A percentile compares a stretch with the other conserved stretches of the same genome.
Conservation (phyloP, 2,888 invertebrate species). For the Lochmaea crataegi region DNA sequence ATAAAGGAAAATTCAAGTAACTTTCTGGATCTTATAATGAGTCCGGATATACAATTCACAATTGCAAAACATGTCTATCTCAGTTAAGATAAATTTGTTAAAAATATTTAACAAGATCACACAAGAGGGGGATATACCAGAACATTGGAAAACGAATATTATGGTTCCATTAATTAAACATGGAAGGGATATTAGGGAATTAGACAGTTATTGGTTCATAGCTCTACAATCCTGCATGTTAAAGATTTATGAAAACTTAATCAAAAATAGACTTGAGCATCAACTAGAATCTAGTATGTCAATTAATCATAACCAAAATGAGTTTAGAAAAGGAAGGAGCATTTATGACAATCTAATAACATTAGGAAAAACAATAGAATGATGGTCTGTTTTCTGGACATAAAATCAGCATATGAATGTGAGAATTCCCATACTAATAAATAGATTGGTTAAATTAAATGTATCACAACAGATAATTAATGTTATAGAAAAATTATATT, state of each 20-base stretch:
- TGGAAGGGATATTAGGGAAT: neutral
- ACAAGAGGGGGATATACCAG: neutral
- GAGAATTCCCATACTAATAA: conserved; percentile 2
- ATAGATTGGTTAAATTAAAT: too few species aligned
- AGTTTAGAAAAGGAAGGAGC: neutral
- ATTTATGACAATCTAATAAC: conserved; percentile 8
- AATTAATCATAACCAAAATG: neutral
- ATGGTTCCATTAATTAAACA: conserved; percentile 1
- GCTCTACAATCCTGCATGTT: too few species aligned
- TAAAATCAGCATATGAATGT: conserved; percentile 16
- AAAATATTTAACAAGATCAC: neutral
- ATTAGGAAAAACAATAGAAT: neutral
- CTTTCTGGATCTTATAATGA: neutral
- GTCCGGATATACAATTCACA: neutral
- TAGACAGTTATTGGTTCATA: neutral
- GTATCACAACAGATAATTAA: too few species aligned
- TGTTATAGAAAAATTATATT: neutral
- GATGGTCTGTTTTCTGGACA: neutral
- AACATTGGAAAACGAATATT: conserved; percentile 12
- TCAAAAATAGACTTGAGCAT: too few species aligned
- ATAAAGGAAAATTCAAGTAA: neutral
- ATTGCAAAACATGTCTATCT: neutral
- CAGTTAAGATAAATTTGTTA: neutral
- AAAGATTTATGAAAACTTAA: too few species aligned
- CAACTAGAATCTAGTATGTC: neutral